Percentiles rank a stretch among this genome's conserved stretches.
phyloP scores from a whole-genome alignment of 2,888 invertebrate genomes.

The Luperina testacea region DNA sequence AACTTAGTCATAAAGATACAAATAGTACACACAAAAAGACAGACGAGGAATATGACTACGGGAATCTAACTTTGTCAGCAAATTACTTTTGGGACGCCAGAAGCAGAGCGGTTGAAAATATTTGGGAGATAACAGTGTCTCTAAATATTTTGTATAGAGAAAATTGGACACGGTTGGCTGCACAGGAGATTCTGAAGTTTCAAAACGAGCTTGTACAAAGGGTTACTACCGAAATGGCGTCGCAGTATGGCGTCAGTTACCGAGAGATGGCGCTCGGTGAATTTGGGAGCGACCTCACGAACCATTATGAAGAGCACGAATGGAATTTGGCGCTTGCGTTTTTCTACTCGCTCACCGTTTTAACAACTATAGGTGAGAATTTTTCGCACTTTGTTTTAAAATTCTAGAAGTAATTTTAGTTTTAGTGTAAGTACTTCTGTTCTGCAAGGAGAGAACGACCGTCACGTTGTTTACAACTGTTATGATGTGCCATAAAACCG shows the following conservation, averaged over 20 bases:
- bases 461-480: neutral
- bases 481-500: neutral
- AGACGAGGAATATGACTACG: slow-evolving; percentile 84
- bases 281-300: slow-evolving; percentile 82
- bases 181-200: slow-evolving; percentile 94
- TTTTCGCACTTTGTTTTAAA: slow-evolving; percentile 34
- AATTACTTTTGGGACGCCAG: slow-evolving; percentile 89
- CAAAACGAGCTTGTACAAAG: slow-evolving; percentile 95
- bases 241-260: slow-evolving; percentile 90
- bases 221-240: slow-evolving; percentile 94
- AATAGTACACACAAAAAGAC: slow-evolving; percentile 82
- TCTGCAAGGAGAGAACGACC: neutral
- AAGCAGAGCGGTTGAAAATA: slow-evolving; percentile 94
- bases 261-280: slow-evolving; percentile 89
- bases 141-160: slow-evolving; percentile 96
- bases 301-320: slow-evolving; percentile 92
- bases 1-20: slow-evolving; percentile 87
- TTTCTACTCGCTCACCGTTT: slow-evolving; percentile 97
- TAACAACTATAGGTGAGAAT: slow-evolving; percentile 96
- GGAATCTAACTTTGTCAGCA: slow-evolving; percentile 84
- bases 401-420: slow-evolving; percentile 44
- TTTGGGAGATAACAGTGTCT: slow-evolving; percentile 97
- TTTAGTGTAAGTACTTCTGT: neutral
- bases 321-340: slow-evolving; percentile 98
- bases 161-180: slow-evolving; percentile 96